Evolutionary conservation across 2,888 invertebrate genomes (phyloP).

Genomic region (Timema cristinae): DNA sequence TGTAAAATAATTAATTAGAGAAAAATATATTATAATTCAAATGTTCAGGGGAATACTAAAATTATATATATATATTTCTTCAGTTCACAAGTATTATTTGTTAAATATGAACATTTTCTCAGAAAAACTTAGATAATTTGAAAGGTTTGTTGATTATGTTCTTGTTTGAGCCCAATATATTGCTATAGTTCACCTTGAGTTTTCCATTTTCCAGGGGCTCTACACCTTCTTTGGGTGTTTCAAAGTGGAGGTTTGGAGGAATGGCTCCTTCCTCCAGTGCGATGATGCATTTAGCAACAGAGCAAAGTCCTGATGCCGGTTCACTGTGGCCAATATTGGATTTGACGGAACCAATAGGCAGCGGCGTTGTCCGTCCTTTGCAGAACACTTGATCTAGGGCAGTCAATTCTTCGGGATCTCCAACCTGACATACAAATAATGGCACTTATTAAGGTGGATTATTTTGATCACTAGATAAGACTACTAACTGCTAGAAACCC

Average conservation of each 20-base stretch:
- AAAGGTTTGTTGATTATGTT: too few relatives aligned
- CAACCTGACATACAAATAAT: slow-evolving; percentile 39
- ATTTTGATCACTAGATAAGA: too few relatives aligned
- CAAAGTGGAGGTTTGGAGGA: slow-evolving; percentile 55
- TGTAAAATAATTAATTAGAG: too few relatives aligned
- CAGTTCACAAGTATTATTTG: not conserved
- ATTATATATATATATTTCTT: not conserved
- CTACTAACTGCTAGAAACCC: too few relatives aligned
- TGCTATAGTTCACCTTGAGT: slow-evolving; percentile 28
- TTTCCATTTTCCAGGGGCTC: slow-evolving; percentile 48
- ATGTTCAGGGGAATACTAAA: not conserved
- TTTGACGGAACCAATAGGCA: slow-evolving; percentile 80
- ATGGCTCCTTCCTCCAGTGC: slow-evolving; percentile 51
- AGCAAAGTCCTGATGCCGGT: slow-evolving; percentile 68
- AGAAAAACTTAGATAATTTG: not conserved
- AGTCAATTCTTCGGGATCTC: slow-evolving; percentile 64
- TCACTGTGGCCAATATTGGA: slow-evolving; percentile 94
- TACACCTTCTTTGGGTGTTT: slow-evolving; percentile 40
- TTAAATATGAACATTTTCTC: not conserved
- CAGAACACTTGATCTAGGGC: slow-evolving; percentile 58
- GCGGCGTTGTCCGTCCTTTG: slow-evolving; percentile 50
- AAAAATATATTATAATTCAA: too few relatives aligned
- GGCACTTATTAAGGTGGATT: not conserved
- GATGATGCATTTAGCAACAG: slow-evolving; percentile 55
- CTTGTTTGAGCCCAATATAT: too few relatives aligned